phyloP scores from a whole-genome alignment of 1,140 invertebrate genomes.

The Polyergus mexicanus region DNA sequence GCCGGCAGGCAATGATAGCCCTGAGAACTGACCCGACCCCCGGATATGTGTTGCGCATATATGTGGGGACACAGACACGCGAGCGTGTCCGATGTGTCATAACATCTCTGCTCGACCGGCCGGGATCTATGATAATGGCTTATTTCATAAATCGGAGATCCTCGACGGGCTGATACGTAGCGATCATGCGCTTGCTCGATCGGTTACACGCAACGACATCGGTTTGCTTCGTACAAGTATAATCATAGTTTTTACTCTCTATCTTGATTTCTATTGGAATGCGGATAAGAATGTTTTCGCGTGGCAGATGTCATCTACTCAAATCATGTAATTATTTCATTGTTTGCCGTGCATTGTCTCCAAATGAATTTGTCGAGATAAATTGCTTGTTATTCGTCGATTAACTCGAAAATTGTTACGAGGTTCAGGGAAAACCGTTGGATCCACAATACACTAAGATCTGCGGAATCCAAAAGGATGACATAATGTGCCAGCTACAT shows the following conservation, averaged over 20 bases:
- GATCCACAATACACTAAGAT: constrained; percentile 23
- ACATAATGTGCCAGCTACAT: constrained; percentile 68
- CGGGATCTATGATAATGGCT: constrained; percentile 69
- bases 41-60: constrained; percentile 85
- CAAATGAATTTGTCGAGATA: neutral
- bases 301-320: neutral
- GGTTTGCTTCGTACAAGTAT: neutral
- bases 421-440: constrained; percentile 10
- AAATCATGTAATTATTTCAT: neutral
- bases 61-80: constrained; percentile 77
- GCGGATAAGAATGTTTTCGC: constrained; percentile 12
- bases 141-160: constrained; percentile 76
- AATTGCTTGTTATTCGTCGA: constrained; percentile 6
- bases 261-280: neutral
- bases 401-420: neutral
- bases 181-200: constrained; percentile 53
- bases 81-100: constrained; percentile 72
- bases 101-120: constrained; percentile 63
- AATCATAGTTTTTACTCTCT: neutral
- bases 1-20: constrained; percentile 86
- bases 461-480: constrained; percentile 66
- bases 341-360: neutral
- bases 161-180: constrained; percentile 60
- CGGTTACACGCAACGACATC: constrained; percentile 55
- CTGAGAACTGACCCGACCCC: constrained; percentile 86